A percentile compares a stretch with the other conserved stretches of the same genome.
These are phyloP conservation scores for Vulpes ferrilata DNA, from an alignment of 2,113 vertebrate genomes.

Conservation along the genomic window DNA sequence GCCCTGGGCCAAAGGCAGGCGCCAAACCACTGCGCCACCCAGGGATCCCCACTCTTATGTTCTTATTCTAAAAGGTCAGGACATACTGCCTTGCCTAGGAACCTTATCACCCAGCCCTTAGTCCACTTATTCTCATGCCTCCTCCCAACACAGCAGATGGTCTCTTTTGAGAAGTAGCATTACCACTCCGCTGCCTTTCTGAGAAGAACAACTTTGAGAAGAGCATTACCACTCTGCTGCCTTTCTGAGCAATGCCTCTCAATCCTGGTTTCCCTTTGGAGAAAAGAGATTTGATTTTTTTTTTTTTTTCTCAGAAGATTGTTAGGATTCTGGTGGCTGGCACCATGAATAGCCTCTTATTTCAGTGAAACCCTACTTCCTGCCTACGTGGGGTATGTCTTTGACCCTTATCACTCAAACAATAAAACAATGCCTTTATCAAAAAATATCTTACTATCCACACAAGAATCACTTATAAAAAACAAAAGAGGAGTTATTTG, in stretches of 20 bases:
- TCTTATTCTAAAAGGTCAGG: neutral
- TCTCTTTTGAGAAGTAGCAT: conserved; percentile 6
- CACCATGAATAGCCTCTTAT: neutral
- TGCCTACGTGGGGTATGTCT: neutral
- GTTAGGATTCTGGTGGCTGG: neutral
- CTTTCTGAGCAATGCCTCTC: conserved; percentile 6
- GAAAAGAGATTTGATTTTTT: neutral
- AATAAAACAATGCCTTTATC: neutral
- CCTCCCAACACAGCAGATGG: neutral
- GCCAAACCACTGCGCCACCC: no score
- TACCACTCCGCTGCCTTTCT: neutral
- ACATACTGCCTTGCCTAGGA: neutral
- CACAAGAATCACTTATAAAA: neutral
- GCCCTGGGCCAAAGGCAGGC: no score
- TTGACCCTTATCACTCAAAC: neutral
- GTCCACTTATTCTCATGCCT: neutral
- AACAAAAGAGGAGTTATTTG: neutral
- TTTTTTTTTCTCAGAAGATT: neutral
- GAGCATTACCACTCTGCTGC: neutral
- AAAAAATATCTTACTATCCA: conserved; percentile 11
- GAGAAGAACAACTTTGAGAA: neutral
- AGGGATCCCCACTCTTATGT: neutral
- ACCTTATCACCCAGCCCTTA: neutral
- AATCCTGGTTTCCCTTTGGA: neutral
- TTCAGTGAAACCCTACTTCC: conserved; percentile 16